Conservation (phyloP, 1,140 invertebrate species). For the Euschistus heros region DNA sequence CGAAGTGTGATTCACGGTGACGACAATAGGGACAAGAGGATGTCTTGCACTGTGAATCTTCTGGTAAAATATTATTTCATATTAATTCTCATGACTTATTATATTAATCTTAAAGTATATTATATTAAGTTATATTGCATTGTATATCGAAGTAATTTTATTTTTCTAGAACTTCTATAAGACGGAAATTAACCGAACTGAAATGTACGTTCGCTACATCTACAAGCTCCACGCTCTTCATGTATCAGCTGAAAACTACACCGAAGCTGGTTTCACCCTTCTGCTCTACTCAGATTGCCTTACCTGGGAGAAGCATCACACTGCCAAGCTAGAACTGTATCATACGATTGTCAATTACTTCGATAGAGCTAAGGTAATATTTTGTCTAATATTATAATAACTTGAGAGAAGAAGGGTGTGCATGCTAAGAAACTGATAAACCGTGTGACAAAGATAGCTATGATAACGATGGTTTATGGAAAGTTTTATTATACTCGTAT, state of each 20-base stretch:
- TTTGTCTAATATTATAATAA: background rate
- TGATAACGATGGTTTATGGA: no score
- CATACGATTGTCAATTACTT: slow-evolving; percentile 88
- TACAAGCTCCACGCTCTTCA: slow-evolving; percentile 94
- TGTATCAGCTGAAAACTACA: slow-evolving; percentile 84
- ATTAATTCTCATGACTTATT: no score
- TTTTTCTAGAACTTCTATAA: slow-evolving; percentile 86
- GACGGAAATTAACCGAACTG: slow-evolving; percentile 87
- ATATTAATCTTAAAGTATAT: no score
- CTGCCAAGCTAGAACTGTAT: slow-evolving; percentile 80
- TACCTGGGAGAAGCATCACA: slow-evolving; percentile 64
- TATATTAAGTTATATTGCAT: no score
- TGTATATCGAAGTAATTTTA: no score
- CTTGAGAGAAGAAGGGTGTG: no score
- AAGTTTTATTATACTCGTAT: no score
- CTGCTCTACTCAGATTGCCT: slow-evolving; percentile 86
- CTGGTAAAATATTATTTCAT: slow-evolving; percentile 45
- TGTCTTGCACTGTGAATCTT: slow-evolving; percentile 95
- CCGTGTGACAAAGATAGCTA: no score
- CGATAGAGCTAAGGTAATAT: slow-evolving; percentile 76
- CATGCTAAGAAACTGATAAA: no score
- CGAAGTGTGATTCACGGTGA: slow-evolving; percentile 83
- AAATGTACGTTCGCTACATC: slow-evolving; percentile 94
- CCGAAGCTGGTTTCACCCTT: slow-evolving; percentile 92
- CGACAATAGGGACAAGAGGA: slow-evolving; percentile 84